phyloP scores from a whole-genome alignment of 2,888 invertebrate genomes.

The Steinernema carpocapsae region DNA sequence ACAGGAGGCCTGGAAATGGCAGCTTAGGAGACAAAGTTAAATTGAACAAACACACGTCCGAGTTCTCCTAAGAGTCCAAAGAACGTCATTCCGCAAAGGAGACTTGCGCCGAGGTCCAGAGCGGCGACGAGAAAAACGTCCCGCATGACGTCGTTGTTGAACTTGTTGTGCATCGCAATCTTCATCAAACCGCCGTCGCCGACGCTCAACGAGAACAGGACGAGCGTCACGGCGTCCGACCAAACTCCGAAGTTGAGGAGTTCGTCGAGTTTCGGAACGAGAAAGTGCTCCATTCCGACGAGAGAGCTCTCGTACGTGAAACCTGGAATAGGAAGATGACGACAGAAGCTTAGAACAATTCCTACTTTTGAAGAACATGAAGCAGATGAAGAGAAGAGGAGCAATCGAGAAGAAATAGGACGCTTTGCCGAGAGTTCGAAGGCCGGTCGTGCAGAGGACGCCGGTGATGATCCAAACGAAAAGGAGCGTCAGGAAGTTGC shows the following conservation, averaged over 20 bases:
- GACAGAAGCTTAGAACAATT: neutral
- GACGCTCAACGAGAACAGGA: slow-evolving; percentile 8
- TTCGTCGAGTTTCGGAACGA: neutral
- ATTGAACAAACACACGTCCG: neutral
- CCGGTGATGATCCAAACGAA: slow-evolving; percentile 8
- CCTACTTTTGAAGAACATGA: slow-evolving; percentile 21
- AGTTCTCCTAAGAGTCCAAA: neutral
- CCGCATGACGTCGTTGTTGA: slow-evolving; percentile 18
- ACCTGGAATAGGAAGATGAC: neutral
- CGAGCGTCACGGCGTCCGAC: slow-evolving; percentile 8
- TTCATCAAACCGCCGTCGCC: slow-evolving; percentile 14
- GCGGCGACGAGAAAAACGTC: neutral
- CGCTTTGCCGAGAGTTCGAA: neutral
- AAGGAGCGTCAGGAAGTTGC: neutral
- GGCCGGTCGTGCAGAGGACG: neutral
- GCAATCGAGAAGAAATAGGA: neutral
- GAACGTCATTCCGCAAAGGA: neutral
- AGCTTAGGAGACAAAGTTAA: neutral
- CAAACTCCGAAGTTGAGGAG: neutral
- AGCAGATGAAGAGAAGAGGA: neutral
- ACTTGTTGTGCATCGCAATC: slow-evolving; percentile 10
- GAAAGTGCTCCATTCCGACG: neutral
- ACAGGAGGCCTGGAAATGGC: neutral
- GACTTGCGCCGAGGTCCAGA: neutral
- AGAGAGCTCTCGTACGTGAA: slow-evolving; percentile 5